phyloP scores from a whole-genome alignment of 2,888 invertebrate genomes.

The Ophonus ardosiacus region DNA sequence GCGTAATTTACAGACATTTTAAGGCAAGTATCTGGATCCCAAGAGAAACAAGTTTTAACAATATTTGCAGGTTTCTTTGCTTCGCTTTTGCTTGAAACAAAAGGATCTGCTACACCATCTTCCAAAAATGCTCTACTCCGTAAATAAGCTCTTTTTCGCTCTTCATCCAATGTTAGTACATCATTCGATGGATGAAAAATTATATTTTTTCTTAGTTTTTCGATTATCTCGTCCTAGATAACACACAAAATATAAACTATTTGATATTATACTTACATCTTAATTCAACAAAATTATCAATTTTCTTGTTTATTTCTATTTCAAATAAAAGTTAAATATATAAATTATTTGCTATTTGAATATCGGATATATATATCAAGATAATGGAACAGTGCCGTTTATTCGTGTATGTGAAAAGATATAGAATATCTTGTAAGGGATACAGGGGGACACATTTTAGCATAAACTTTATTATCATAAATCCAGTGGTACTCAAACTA shows the following conservation, averaged over 20 bases:
- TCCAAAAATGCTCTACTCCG: slow-evolving; percentile 81
- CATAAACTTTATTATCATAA: no score
- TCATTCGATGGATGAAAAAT: slow-evolving; percentile 67
- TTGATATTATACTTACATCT: no score
- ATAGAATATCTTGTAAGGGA: no score
- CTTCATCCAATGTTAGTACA: slow-evolving; percentile 73
- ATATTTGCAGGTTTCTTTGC: slow-evolving; percentile 75
- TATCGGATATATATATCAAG: no score
- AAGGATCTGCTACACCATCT: slow-evolving; percentile 76
- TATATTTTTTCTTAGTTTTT: slow-evolving; percentile 69
- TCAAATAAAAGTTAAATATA: no score
- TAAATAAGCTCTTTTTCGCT: slow-evolving; percentile 78
- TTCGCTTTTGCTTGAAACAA: slow-evolving; percentile 77
- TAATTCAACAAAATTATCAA: no score
- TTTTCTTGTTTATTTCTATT: no score
- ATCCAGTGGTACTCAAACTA: no score
- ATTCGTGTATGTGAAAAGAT: no score
- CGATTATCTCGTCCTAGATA: slow-evolving; percentile 69
- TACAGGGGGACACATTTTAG: no score
- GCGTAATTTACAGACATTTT: slow-evolving; percentile 82
- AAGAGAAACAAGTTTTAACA: slow-evolving; percentile 78
- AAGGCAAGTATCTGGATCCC: slow-evolving; percentile 81
- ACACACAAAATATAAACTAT: slow-evolving; percentile 1
- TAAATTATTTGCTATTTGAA: no score
- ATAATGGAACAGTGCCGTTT: no score